Evolutionary conservation across 2,888 invertebrate genomes (phyloP).

Genomic region (Agrenia bidenticulata): DNA sequence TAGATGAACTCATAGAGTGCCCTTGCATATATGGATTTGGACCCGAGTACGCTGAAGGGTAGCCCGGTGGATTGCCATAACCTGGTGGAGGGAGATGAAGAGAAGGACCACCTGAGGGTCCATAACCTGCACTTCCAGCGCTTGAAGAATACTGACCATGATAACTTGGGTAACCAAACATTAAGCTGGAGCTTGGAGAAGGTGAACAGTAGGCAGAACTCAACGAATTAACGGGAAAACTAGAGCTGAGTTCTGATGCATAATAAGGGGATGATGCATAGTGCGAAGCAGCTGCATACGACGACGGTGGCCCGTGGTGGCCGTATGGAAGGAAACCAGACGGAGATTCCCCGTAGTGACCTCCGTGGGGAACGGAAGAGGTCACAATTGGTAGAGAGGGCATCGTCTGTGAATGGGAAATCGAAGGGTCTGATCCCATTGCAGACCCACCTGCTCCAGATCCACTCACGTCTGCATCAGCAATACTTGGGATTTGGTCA

Average conservation of each 20-base stretch:
- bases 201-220: conserved; percentile 50
- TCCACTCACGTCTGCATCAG: conserved; percentile 64
- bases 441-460: conserved; percentile 31
- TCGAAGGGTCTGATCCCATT: conserved; percentile 39
- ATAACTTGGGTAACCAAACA: conserved; percentile 52
- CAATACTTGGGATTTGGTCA: conserved; percentile 86
- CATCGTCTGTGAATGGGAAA: conserved; percentile 35
- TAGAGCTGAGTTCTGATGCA: conserved; percentile 48
- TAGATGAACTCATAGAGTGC: conserved; percentile 39
- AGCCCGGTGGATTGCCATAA: conserved; percentile 49
- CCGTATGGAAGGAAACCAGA: conserved; percentile 49
- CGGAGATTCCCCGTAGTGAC: conserved; percentile 44
- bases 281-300: conserved; percentile 45
- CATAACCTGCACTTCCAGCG: conserved; percentile 32
- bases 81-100: conserved; percentile 46
- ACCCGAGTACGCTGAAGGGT: conserved; percentile 44
- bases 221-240: conserved; percentile 48
- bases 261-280: conserved; percentile 50
- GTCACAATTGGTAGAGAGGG: conserved; percentile 26
- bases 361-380: conserved; percentile 28
- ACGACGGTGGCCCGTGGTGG: conserved; percentile 42
- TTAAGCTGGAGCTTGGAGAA: conserved; percentile 44
- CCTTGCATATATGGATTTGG: conserved; percentile 47
- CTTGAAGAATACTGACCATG: conserved; percentile 46
- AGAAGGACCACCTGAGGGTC: conserved; percentile 44